Conservation (phyloP, 2,113 vertebrate genomes). For the Genyomyrus donnyi region DNA sequence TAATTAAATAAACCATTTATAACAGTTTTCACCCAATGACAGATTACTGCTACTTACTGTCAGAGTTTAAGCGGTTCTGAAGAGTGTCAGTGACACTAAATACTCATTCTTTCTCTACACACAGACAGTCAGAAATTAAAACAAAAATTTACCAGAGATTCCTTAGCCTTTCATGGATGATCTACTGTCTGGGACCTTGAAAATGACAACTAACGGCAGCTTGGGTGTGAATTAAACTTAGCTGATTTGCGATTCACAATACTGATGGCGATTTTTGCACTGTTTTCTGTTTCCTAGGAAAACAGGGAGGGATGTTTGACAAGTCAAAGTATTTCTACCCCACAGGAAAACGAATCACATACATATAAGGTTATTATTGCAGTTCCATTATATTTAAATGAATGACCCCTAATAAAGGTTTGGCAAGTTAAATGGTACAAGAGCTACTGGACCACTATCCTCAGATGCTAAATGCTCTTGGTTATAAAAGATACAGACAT, state of each 20-base stretch:
- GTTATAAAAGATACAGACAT: not conserved
- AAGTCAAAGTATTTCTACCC: not conserved
- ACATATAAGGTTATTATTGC: not conserved
- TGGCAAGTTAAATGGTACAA: not conserved
- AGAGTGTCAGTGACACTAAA: not conserved
- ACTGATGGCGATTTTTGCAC: not conserved
- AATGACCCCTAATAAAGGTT: not conserved
- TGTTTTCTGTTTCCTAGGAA: not conserved
- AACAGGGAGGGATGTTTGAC: not conserved
- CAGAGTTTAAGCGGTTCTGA: not conserved
- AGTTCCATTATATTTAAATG: not conserved
- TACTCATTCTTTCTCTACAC: not conserved
- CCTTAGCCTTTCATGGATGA: not conserved
- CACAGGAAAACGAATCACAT: not conserved
- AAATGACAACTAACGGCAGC: not conserved
- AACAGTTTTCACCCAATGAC: not conserved
- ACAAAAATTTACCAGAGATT: not conserved
- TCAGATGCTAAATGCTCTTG: not conserved
- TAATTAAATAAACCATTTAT: not conserved
- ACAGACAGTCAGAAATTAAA: not conserved
- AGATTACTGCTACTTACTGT: not conserved
- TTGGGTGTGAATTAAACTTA: not conserved
- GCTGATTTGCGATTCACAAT: not conserved
- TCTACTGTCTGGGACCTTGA: not conserved
- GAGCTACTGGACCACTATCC: not conserved